Evolutionary conservation across 1,140 invertebrate species (phyloP).

Genomic region (Euschistus heros): DNA sequence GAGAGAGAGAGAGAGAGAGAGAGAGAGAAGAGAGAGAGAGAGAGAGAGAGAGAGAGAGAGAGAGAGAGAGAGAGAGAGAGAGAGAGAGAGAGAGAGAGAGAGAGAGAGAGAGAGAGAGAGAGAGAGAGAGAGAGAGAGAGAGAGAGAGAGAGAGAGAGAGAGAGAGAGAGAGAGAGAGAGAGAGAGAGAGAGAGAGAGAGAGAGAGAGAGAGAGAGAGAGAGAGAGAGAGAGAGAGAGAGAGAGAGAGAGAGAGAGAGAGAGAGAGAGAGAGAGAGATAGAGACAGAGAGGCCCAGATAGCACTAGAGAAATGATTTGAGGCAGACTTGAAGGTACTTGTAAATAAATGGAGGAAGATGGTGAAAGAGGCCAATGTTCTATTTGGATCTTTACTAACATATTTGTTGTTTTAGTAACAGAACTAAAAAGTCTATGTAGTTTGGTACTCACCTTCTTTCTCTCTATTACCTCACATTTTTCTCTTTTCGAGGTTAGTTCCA

Average conservation of each 20-base stretch:
- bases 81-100: neutral
- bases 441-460: too few species aligned
- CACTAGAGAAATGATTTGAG: too few species aligned
- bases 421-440: too few species aligned
- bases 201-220: neutral
- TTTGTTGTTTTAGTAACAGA: too few species aligned
- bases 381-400: too few species aligned
- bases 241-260: neutral
- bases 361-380: too few species aligned
- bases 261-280: neutral
- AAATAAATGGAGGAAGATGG: too few species aligned
- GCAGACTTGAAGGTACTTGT: too few species aligned
- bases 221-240: neutral
- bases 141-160: slow-evolving; percentile 22
- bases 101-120: neutral
- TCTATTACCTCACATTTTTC: too few species aligned
- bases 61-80: neutral
- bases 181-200: neutral
- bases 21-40: slow-evolving; percentile 5
- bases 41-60: neutral
- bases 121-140: neutral
- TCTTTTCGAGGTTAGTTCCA: too few species aligned
- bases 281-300: neutral
- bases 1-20: slow-evolving; percentile 23
- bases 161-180: neutral